phyloP scores from a whole-genome alignment of 2,113 vertebrate genomes.

The Gnathonemus longibarbis region DNA sequence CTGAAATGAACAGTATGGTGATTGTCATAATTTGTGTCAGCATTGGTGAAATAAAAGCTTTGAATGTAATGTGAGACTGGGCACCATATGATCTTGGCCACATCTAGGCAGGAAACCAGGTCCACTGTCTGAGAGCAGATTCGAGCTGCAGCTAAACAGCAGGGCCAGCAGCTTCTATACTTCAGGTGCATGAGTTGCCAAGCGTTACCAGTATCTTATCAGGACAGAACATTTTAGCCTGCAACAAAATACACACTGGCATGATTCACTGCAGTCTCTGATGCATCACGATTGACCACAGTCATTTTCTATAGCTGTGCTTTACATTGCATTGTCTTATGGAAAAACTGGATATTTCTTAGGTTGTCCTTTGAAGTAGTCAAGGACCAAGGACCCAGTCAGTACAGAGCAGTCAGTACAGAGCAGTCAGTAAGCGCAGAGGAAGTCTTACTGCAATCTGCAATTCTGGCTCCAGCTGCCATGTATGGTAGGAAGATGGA shows the following conservation, averaged over 20 bases:
- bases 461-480: constrained; percentile 21
- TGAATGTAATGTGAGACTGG: background rate
- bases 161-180: background rate
- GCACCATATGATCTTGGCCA: background rate
- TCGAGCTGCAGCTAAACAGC: background rate
- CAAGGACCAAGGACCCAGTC: background rate
- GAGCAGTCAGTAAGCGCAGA: background rate
- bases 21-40: background rate
- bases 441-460: background rate
- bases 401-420: background rate
- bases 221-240: background rate
- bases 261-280: background rate
- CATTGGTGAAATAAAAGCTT: background rate
- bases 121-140: background rate
- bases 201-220: background rate
- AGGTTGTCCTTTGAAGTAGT: background rate
- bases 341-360: background rate
- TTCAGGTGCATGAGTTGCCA: background rate
- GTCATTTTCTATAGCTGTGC: background rate
- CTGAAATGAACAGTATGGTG: background rate
- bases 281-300: background rate
- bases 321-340: background rate
- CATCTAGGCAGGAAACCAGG: constrained; percentile 9
- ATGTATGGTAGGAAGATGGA: constrained; percentile 12
- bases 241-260: background rate